These are phyloP conservation scores for Meloidogyne floridensis DNA, from an alignment of 1,140 invertebrate genomes.

Conservation along the genomic window DNA sequence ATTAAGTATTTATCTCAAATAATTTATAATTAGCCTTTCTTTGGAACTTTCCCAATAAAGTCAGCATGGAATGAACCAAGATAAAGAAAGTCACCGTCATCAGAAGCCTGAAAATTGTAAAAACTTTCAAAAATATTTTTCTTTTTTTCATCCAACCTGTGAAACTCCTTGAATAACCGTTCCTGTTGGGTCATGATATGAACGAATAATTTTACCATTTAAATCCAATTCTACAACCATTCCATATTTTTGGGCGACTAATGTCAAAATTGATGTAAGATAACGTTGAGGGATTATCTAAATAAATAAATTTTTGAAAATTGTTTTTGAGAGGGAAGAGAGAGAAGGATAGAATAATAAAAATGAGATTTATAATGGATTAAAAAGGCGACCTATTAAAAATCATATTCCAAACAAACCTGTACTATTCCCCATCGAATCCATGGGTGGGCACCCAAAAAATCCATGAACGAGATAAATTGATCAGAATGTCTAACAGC, in stretches of 20 bases:
- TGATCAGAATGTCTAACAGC: conserved; percentile 51
- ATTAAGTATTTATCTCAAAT: not conserved
- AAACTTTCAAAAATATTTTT: conserved; percentile 2
- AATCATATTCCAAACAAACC: conserved; percentile 50
- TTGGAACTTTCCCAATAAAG: conserved; percentile 55
- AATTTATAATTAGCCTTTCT: conserved; percentile 30
- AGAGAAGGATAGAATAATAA: no score
- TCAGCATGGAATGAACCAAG: conserved; percentile 58
- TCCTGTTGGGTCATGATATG: conserved; percentile 67
- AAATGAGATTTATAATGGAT: no score
- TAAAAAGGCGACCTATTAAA: not conserved
- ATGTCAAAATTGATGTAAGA: conserved; percentile 58
- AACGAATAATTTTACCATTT: conserved; percentile 65
- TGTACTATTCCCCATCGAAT: conserved; percentile 60
- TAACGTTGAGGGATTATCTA: conserved; percentile 56
- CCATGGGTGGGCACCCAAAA: conserved; percentile 56
- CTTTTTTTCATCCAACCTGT: conserved; percentile 61
- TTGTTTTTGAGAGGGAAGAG: no score
- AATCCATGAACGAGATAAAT: conserved; percentile 61
- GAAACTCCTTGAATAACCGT: conserved; percentile 62
- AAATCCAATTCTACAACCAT: conserved; percentile 66
- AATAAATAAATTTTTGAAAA: conserved; percentile 50
- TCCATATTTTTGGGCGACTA: conserved; percentile 65
- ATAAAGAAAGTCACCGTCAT: conserved; percentile 47
- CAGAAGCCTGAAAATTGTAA: conserved; percentile 43